phyloP scores from a whole-genome alignment of 2,797 vertebrate species.

The Apogon talboti region DNA sequence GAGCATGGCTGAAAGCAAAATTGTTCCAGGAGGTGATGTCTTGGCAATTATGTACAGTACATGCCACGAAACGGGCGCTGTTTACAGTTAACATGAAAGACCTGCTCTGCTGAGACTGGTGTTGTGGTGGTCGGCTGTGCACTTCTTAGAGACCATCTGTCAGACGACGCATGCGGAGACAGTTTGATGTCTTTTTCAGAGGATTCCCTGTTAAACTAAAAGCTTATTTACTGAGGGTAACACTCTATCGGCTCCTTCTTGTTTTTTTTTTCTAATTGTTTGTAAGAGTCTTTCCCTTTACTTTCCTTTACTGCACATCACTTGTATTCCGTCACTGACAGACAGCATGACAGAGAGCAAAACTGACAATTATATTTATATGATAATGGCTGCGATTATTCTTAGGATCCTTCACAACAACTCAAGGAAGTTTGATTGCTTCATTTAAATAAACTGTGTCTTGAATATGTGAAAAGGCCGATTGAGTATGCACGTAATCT shows the following conservation, averaged over 20 bases:
- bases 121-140: neutral
- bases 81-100: neutral
- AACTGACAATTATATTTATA: constrained; percentile 57
- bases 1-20: constrained; percentile 15
- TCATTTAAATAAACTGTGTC: constrained; percentile 54
- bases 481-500: constrained; percentile 43
- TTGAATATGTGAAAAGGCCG: constrained; percentile 50
- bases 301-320: neutral
- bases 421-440: constrained; percentile 63
- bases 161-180: neutral
- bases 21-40: constrained; percentile 7
- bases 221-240: neutral
- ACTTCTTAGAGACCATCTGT: neutral
- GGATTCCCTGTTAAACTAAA: constrained; percentile 8
- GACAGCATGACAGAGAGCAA: constrained; percentile 6
- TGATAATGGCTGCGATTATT: constrained; percentile 59
- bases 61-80: neutral
- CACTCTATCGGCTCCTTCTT: neutral
- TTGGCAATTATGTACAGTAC: constrained; percentile 15
- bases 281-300: too few species aligned
- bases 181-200: neutral
- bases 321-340: constrained; percentile 14
- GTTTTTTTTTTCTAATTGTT: neutral
- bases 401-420: constrained; percentile 45
- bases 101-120: constrained; percentile 2